A percentile compares a stretch with the other conserved stretches of the same genome.
These are phyloP conservation scores for Acanthosepion esculentum DNA, from an alignment of 2,888 invertebrate species.

Conservation along the genomic window DNA sequence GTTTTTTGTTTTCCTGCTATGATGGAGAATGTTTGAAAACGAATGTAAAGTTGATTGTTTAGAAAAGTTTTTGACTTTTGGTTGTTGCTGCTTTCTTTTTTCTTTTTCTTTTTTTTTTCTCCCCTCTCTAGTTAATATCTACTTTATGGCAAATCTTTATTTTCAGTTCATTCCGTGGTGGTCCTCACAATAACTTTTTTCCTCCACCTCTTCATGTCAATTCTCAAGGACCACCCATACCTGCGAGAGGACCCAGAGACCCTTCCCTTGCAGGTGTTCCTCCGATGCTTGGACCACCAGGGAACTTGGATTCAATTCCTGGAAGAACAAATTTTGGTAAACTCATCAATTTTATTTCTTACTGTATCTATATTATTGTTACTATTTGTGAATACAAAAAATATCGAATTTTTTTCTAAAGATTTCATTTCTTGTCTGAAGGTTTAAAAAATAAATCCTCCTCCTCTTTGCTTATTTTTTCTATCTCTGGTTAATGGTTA, in stretches of 20 bases:
- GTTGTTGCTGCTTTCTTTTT: not conserved
- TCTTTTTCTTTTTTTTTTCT: too few relatives aligned
- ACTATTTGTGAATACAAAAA: too few relatives aligned
- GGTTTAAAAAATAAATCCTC: not conserved
- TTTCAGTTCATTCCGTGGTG: constrained; percentile 45
- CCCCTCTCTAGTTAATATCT: not conserved
- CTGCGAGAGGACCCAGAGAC: constrained; percentile 12
- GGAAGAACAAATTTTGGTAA: constrained; percentile 48
- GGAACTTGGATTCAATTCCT: constrained; percentile 35
- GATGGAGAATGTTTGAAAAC: not conserved
- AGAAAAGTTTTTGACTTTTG: not conserved
- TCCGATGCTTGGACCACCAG: constrained; percentile 34
- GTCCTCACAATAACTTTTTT: not conserved
- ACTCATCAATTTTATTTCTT: not conserved
- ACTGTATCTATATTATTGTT: not conserved
- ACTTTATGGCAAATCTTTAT: not conserved
- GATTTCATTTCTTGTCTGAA: not conserved
- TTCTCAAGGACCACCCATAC: constrained; percentile 36
- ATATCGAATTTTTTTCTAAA: too few relatives aligned
- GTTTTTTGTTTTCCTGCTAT: not conserved
- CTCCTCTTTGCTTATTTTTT: too few relatives aligned
- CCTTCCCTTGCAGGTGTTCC: not conserved
- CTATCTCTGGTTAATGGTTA: too few relatives aligned
- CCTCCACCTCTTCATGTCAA: not conserved
- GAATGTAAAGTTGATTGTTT: not conserved